phyloP scores from a whole-genome alignment of 2,113 vertebrate species.

The Suricata suricatta region DNA sequence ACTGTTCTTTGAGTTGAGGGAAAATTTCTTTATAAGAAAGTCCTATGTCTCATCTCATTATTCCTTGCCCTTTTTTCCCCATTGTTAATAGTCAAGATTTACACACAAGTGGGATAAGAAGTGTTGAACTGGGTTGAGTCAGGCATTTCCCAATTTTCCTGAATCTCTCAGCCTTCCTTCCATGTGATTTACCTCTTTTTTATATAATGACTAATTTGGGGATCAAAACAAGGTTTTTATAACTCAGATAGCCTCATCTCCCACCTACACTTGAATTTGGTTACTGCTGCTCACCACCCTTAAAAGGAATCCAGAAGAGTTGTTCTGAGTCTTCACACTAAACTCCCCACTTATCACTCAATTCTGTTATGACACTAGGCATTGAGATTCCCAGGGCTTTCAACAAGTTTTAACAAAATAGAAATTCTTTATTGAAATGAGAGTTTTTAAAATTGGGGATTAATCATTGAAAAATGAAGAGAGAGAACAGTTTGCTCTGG shows the following conservation, averaged over 20 bases:
- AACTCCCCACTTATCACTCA: background rate
- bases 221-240: background rate
- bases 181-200: background rate
- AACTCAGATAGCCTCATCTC: background rate
- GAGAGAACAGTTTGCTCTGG: background rate
- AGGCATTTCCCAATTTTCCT: background rate
- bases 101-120: background rate
- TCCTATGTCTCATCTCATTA: background rate
- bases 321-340: background rate
- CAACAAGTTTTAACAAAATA: background rate
- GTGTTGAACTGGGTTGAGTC: background rate
- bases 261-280: background rate
- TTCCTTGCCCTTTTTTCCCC: background rate
- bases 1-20: background rate
- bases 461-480: background rate
- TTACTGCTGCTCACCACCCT: background rate
- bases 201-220: background rate
- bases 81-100: background rate
- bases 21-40: background rate
- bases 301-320: background rate
- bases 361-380: background rate
- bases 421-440: conserved; percentile 22
- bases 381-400: background rate
- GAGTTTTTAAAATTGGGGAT: background rate
- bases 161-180: background rate